Evolutionary conservation across 2,113 vertebrate species (phyloP), one percentile per base, ranked within the genome.

Genomic region (Platycercus adscitus): DNA sequence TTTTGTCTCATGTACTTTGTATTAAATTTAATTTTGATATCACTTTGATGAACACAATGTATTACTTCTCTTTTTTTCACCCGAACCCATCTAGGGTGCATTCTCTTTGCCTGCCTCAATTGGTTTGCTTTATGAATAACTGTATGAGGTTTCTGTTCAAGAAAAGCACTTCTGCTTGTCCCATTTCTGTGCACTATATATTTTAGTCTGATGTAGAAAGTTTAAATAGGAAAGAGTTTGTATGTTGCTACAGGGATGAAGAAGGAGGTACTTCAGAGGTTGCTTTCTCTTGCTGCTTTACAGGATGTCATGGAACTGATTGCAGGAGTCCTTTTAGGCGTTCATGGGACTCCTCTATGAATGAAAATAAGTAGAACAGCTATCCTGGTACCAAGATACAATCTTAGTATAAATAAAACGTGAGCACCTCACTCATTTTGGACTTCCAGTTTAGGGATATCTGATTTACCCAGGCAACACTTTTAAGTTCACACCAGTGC

Each of bases 1-100:
- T 96, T 97, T 96, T 96, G 96, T 98, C 96, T 97, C 97, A 95
- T 96, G 93, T 97, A 98, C 92, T 98, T 97, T 96, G 94, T 96
- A 95, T 94, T 96, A 97, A 97, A 97, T 96, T 94, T 96, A 98
- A 98, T 96, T 96, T 96, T 96, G 97, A 97, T 95, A 94, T 95
- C 91, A 85, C 91, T 97, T 96, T 94, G 94, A 97, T 93, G 81
- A 94, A 86, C 81, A 95, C 81, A 94, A 87, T 92, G 29, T 56
- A 91, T 95, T 95, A 96, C 96, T 96, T 96, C 88, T 96, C 69
- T 56, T 95, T 92, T 97, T 96, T 89, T 55, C 80, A 87, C 47
- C 29, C 4, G 1, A 77, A 33, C 61, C 70, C 60, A 85, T 93
- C 81, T 72, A 85, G 95, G 80, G 70, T 97, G 81, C 83, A 92